Conservation (phyloP, 2,888 invertebrate genomes). For the Athalia circularis region DNA sequence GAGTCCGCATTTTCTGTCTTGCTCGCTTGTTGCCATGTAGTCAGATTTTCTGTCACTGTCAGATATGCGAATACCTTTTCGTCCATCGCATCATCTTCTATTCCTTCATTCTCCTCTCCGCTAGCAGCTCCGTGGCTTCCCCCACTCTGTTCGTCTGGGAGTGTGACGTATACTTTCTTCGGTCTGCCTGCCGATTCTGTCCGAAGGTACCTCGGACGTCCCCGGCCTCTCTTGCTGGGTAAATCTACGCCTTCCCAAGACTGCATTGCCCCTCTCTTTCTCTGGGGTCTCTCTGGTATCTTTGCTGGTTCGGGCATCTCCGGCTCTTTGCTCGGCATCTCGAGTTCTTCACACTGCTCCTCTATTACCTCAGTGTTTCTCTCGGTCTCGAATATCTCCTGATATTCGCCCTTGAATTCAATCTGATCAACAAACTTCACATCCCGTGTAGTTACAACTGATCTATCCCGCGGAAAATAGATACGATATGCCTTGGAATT, state of each 20-base stretch:
- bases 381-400: conserved; percentile 39
- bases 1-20: conserved; percentile 29
- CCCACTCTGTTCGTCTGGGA: not conserved
- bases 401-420: conserved; percentile 38
- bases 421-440: conserved; percentile 39
- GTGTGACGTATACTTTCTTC: conserved; percentile 22
- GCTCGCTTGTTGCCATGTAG: conserved; percentile 38
- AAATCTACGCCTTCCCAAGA: conserved; percentile 13
- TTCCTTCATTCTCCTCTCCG: not conserved
- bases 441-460: too few species aligned
- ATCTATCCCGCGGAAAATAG: too few species aligned
- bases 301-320: not conserved
- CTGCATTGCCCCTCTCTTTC: conserved; percentile 25
- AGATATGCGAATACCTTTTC: conserved; percentile 22
- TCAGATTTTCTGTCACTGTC: conserved; percentile 34
- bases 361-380: too few species aligned
- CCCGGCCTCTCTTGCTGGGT: conserved; percentile 41
- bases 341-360: too few species aligned
- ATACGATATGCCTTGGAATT: conserved; percentile 41
- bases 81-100: not conserved
- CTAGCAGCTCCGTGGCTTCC: not conserved
- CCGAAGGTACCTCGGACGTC: conserved; percentile 43
- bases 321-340: too few species aligned
- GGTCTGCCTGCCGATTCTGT: conserved; percentile 45
- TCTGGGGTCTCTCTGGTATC: not conserved